phyloP scores from a whole-genome alignment of 2,113 vertebrate genomes.

The Oenanthe oenanthe region DNA sequence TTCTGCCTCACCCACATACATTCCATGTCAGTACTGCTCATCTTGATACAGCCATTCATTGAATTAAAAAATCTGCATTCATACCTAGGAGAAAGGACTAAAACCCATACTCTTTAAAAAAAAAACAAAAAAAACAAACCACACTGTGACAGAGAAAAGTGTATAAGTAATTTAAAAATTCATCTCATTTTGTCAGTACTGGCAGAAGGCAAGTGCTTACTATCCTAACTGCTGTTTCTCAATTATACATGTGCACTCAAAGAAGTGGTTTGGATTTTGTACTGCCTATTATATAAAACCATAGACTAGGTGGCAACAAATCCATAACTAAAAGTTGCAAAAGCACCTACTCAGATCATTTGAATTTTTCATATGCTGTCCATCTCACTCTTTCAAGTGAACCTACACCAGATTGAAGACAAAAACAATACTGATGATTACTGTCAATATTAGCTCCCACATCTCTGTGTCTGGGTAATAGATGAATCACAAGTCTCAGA shows the following conservation, averaged over 20 bases:
- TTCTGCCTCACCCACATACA: not conserved
- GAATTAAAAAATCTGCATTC: not conserved
- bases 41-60: not conserved
- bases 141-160: not conserved
- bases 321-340: not conserved
- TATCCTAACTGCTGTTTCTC: not conserved
- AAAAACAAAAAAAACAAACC: not conserved
- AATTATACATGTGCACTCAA: not conserved
- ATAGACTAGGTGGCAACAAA: accelerated
- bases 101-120: not conserved
- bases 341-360: not conserved
- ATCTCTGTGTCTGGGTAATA: accelerated
- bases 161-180: not conserved
- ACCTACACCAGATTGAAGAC: not conserved
- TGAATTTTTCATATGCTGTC: not conserved
- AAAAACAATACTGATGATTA: not conserved
- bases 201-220: not conserved
- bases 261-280: not conserved
- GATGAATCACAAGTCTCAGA: not conserved
- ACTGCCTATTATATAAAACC: not conserved
- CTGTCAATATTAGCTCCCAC: not conserved
- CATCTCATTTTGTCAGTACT: not conserved
- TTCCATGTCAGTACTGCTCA: not conserved
- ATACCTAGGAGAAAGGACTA: not conserved
- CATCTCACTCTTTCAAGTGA: not conserved